Conservation (phyloP, 2,888 invertebrate species). For the Apantesis nais region DNA sequence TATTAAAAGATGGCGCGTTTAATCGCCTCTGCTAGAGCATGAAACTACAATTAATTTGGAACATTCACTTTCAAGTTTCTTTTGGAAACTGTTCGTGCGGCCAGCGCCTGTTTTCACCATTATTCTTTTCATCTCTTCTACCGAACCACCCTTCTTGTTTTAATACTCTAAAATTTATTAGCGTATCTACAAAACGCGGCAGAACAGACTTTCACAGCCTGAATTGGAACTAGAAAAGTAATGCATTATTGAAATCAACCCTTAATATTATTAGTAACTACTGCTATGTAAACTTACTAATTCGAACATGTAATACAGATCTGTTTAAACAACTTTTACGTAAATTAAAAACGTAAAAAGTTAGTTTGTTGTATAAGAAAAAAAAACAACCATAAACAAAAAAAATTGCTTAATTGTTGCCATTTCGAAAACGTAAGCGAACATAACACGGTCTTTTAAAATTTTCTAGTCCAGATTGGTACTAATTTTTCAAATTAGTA, state of each 20-base stretch:
- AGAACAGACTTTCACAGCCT: slow-evolving; percentile 67
- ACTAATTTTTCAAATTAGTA: slow-evolving; percentile 8
- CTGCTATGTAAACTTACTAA: slow-evolving; percentile 41
- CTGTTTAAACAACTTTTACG: not conserved
- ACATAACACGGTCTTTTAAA: not conserved
- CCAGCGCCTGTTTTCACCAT: slow-evolving; percentile 61
- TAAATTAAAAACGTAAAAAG: not conserved
- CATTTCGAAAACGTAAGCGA: not conserved
- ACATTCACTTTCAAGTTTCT: slow-evolving; percentile 49
- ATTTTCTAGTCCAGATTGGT: not conserved
- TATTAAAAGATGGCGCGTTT: slow-evolving; percentile 31
- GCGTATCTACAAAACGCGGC: slow-evolving; percentile 34
- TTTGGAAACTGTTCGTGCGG: slow-evolving; percentile 62
- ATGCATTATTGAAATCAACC: slow-evolving; percentile 50
- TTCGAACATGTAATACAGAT: slow-evolving; percentile 1
- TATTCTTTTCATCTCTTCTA: slow-evolving; percentile 23
- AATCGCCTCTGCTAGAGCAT: slow-evolving; percentile 24
- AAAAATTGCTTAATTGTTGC: not conserved
- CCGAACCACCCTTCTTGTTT: slow-evolving; percentile 28
- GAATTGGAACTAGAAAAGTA: slow-evolving; percentile 52
- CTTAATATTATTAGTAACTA: slow-evolving; percentile 42
- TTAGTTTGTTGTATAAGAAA: not conserved
- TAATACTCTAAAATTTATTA: slow-evolving; percentile 41
- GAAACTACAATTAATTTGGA: slow-evolving; percentile 41
- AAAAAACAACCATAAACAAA: not conserved